A percentile compares a stretch with the other conserved stretches of the same genome.
Conservation (phyloP, 2,888 invertebrate genomes). For the Melinaea marsaeus region DNA sequence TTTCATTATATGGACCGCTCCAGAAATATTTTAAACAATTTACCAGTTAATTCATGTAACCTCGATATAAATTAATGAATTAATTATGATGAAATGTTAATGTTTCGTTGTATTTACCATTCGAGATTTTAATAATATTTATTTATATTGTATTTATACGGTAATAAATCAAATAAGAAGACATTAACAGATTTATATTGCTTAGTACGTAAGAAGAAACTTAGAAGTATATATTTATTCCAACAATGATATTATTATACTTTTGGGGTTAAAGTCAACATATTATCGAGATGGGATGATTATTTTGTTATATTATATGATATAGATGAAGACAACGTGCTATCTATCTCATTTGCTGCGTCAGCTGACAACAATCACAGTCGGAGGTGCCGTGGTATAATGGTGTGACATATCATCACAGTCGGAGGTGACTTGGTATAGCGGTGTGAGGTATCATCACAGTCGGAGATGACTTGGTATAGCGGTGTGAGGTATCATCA, state of each 20-base stretch:
- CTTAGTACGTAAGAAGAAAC: too few species aligned
- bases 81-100: constrained; percentile 3
- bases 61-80: background rate
- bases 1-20: constrained; percentile 6
- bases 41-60: constrained; percentile 28
- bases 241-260: background rate
- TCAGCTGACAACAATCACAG: constrained; percentile 63
- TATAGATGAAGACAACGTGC: constrained; percentile 63
- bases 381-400: constrained; percentile 60
- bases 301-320: background rate
- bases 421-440: too few species aligned
- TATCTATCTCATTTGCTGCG: constrained; percentile 52
- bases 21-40: constrained; percentile 11
- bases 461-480: too few species aligned
- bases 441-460: too few species aligned
- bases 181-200: too few species aligned
- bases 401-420: constrained; percentile 53
- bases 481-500: too few species aligned
- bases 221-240: background rate
- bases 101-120: constrained; percentile 1
- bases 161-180: background rate
- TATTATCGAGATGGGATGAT: too few species aligned
- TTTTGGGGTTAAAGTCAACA: background rate
- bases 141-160: background rate
- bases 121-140: background rate